A percentile compares a stretch with the other conserved stretches of the same genome.
Evolutionary conservation across 2,888 invertebrate species (phyloP).

Genomic region (Scaptomyza polygonia): DNA sequence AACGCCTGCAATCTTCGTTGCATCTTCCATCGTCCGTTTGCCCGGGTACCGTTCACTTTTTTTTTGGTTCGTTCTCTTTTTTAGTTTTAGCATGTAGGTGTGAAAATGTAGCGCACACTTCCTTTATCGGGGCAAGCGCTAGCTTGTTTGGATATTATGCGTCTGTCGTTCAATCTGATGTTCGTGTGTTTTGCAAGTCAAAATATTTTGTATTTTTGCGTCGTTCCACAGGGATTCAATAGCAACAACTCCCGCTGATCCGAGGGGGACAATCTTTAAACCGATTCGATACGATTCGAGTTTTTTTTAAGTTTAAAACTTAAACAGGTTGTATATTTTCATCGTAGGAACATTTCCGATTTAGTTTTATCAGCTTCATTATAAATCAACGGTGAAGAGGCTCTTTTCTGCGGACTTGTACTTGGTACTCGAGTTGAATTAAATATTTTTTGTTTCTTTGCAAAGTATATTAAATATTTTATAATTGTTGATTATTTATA

Average conservation of each 20-base stretch:
- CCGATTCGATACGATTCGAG: conserved; percentile 45
- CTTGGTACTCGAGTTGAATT: background rate
- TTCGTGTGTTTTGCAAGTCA: conserved; percentile 42
- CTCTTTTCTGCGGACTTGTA: background rate
- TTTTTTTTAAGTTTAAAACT: conserved; percentile 51
- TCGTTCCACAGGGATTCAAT: background rate
- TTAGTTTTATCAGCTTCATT: conserved; percentile 58
- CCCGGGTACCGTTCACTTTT: conserved; percentile 44
- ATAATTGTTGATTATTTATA: too few species aligned
- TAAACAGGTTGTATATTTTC: conserved; percentile 73
- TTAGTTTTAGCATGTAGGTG: conserved; percentile 79
- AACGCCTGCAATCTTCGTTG: conserved; percentile 26
- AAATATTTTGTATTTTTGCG: conserved; percentile 53
- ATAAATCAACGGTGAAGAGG: conserved; percentile 66
- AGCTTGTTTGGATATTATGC: conserved; percentile 46
- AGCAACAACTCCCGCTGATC: conserved; percentile 23
- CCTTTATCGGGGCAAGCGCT: conserved; percentile 65
- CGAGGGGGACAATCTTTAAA: conserved; percentile 20
- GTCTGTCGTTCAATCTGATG: conserved; percentile 1
- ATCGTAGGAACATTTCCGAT: too few species aligned
- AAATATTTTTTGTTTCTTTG: background rate
- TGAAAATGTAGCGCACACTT: conserved; percentile 78
- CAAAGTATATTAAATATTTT: too few species aligned
- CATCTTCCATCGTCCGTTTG: conserved; percentile 30
- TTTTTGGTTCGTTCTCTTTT: conserved; percentile 32